phyloP scores from a whole-genome alignment of 2,888 invertebrate species.

The Amphiduros pacificus region DNA sequence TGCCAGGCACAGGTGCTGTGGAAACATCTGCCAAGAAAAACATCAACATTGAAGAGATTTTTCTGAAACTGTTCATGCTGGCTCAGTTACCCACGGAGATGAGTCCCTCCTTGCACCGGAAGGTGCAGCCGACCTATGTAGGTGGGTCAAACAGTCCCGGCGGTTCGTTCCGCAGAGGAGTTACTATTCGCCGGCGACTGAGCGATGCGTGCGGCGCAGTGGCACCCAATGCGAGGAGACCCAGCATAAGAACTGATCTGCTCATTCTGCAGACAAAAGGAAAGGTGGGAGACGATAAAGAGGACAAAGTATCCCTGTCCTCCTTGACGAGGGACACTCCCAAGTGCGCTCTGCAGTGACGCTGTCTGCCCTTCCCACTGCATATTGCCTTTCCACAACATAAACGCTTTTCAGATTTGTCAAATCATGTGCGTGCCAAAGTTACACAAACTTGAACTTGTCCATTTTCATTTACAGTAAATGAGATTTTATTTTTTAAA shows the following conservation, averaged over 20 bases:
- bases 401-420: too few species aligned
- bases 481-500: too few species aligned
- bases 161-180: constrained; percentile 30
- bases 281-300: neutral
- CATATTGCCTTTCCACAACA: too few species aligned
- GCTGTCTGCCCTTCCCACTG: too few species aligned
- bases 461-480: too few species aligned
- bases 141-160: neutral
- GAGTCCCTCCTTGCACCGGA: constrained; percentile 80
- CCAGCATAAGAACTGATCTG: constrained; percentile 84
- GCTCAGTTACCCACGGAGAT: constrained; percentile 84
- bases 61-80: constrained; percentile 80
- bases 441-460: too few species aligned
- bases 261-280: constrained; percentile 78
- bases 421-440: too few species aligned
- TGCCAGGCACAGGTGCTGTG: constrained; percentile 77
- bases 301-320: too few species aligned
- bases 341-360: neutral
- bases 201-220: constrained; percentile 88
- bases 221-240: constrained; percentile 83
- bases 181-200: constrained; percentile 79
- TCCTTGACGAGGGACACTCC: neutral
- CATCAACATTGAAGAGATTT: constrained; percentile 79
- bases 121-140: constrained; percentile 56
- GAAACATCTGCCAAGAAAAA: constrained; percentile 84